Conservation (phyloP, 2,113 vertebrate species). For the Indicator maculatus region DNA sequence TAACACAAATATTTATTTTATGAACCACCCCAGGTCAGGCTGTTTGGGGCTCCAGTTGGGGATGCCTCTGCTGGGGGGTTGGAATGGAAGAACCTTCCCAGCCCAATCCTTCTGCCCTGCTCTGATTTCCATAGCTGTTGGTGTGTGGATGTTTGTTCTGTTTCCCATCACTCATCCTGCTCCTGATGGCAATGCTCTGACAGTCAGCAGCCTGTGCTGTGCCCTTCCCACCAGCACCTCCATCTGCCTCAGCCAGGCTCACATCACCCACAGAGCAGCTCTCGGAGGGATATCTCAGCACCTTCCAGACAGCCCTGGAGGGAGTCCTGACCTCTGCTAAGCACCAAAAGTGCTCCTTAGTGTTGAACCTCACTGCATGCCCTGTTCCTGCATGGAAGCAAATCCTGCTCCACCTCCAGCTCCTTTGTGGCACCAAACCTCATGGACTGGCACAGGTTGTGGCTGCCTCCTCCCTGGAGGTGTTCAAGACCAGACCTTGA, state of each 20-base stretch:
- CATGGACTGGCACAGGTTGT: not conserved
- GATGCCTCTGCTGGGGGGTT: not conserved
- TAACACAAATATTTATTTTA: too few species aligned
- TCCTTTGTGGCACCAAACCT: not conserved
- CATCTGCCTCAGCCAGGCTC: not conserved
- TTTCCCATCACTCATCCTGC: not conserved
- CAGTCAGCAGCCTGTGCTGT: not conserved
- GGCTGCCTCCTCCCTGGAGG: too few species aligned
- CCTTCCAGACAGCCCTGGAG: not conserved
- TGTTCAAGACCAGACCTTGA: too few species aligned
- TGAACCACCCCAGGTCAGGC: too few species aligned
- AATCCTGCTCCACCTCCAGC: not conserved
- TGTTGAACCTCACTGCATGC: not conserved
- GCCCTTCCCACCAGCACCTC: rapidly evolving
- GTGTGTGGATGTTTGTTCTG: too few species aligned
- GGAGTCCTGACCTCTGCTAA: rapidly evolving
- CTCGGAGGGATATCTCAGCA: not conserved
- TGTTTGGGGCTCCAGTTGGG: too few species aligned
- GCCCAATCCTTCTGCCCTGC: not conserved
- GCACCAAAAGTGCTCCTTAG: not conserved
- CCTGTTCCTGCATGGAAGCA: not conserved
- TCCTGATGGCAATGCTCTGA: not conserved
- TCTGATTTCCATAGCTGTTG: not conserved
- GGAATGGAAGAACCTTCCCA: not conserved
- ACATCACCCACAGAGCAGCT: too few species aligned